phyloP scores from a whole-genome alignment of 2,888 invertebrate genomes.

The Tachina fera region DNA sequence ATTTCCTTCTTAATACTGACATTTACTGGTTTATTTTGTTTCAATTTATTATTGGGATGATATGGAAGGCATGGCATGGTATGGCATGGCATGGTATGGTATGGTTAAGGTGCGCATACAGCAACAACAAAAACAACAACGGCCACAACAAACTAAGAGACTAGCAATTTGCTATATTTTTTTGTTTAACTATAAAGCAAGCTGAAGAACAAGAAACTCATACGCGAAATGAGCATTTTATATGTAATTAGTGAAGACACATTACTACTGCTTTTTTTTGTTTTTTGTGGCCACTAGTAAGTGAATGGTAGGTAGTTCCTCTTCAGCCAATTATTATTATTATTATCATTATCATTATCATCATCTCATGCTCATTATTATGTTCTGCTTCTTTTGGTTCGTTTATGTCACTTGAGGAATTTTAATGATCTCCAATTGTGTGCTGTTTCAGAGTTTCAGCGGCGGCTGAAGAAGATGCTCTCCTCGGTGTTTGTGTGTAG shows the following conservation, averaged over 20 bases:
- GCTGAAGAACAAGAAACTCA: slow-evolving; percentile 67
- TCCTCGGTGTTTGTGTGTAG: slow-evolving; percentile 62
- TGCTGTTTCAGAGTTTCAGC: slow-evolving; percentile 25
- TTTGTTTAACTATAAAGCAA: slow-evolving; percentile 40
- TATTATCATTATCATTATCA: slow-evolving; percentile 18
- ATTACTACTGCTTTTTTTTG: slow-evolving; percentile 59
- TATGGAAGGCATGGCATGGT: neutral
- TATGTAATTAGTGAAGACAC: slow-evolving; percentile 75
- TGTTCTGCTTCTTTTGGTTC: slow-evolving; percentile 70
- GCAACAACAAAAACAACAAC: slow-evolving; percentile 18
- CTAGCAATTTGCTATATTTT: slow-evolving; percentile 68
- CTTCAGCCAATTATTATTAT: slow-evolving; percentile 20
- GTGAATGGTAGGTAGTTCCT: slow-evolving; percentile 58
- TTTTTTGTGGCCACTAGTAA: slow-evolving; percentile 40
- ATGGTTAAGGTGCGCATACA: slow-evolving; percentile 53
- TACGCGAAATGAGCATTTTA: slow-evolving; percentile 74
- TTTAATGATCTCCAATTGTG: slow-evolving; percentile 72
- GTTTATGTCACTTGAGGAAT: slow-evolving; percentile 72
- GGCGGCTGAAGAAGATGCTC: slow-evolving; percentile 18
- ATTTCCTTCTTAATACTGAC: slow-evolving; percentile 57
- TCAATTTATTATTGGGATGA: slow-evolving; percentile 26
- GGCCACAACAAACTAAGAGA: slow-evolving; percentile 7
- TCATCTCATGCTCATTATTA: slow-evolving; percentile 55
- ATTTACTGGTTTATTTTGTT: slow-evolving; percentile 57
- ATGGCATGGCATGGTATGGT: slow-evolving; percentile 10